Percentiles rank a stretch among this genome's conserved stretches.
Conservation (phyloP, 2,888 invertebrate genomes). For the Aethes cnicana region DNA sequence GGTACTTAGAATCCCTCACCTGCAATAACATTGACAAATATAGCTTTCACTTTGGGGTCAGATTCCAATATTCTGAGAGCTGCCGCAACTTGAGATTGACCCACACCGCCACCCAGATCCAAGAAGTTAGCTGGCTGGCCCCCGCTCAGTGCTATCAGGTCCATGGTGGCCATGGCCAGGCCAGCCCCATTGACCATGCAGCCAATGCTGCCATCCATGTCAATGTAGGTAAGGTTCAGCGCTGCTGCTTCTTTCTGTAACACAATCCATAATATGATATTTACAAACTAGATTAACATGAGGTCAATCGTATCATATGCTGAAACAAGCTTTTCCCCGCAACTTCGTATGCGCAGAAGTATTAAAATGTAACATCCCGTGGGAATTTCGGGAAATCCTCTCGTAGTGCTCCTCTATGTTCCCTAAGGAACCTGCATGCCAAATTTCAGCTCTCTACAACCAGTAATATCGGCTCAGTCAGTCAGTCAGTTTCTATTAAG, state of each 20-base stretch:
- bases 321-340: no score
- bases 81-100: slow-evolving; percentile 95
- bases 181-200: slow-evolving; percentile 99
- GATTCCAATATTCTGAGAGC: slow-evolving; percentile 95
- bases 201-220: slow-evolving; percentile 98
- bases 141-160: slow-evolving; percentile 97
- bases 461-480: no score
- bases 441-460: no score
- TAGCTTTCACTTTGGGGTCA: slow-evolving; percentile 94
- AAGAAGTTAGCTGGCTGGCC: slow-evolving; percentile 99
- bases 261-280: neutral
- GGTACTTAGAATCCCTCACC: no score
- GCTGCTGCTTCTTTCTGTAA: slow-evolving; percentile 91
- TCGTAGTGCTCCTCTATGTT: no score
- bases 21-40: slow-evolving; percentile 99
- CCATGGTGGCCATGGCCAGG: slow-evolving; percentile 99
- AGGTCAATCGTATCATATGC: no score
- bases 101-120: slow-evolving; percentile 98
- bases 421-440: no score
- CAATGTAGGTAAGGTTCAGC: slow-evolving; percentile 96
- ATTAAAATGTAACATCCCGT: no score
- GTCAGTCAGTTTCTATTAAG: no score
- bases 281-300: no score
- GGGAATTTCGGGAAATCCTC: no score
- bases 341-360: no score